Conservation (phyloP, 2,797 vertebrate species). For the Rallus crepitans region DNA sequence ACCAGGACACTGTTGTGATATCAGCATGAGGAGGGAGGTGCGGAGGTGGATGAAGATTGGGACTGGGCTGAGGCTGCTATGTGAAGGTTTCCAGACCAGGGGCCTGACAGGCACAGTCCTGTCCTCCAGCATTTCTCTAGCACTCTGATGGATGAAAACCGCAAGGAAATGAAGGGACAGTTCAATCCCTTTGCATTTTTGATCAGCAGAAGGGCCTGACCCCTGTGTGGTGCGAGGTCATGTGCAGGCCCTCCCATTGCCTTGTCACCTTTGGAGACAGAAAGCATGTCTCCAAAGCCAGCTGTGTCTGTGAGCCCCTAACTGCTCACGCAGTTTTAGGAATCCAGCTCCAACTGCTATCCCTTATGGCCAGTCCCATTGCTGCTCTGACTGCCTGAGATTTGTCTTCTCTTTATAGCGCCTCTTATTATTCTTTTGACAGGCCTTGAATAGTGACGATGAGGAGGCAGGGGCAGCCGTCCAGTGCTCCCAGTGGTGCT, state of each 20-base stretch:
- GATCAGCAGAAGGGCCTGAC: constrained; percentile 12
- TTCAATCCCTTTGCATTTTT: background rate
- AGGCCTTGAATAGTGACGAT: constrained; percentile 36
- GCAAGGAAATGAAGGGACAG: background rate
- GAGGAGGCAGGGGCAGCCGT: constrained; percentile 15
- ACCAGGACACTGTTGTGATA: fast-evolving
- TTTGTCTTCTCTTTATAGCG: constrained; percentile 59
- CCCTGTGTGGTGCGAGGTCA: background rate
- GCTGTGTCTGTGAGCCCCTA: background rate
- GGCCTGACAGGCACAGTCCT: background rate
- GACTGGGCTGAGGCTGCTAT: background rate
- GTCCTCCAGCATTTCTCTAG: background rate
- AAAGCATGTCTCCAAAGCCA: constrained; percentile 11
- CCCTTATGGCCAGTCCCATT: constrained; percentile 8
- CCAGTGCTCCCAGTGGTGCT: constrained; percentile 51
- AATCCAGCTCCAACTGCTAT: background rate
- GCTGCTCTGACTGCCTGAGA: background rate
- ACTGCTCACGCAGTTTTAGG: background rate
- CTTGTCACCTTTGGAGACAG: constrained; percentile 28
- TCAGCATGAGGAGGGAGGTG: background rate
- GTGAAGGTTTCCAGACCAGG: background rate
- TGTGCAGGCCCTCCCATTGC: background rate
- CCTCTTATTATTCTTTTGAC: constrained; percentile 61
- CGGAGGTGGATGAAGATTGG: background rate
- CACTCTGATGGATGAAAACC: background rate